A percentile compares a stretch with the other conserved stretches of the same genome.
Evolutionary conservation across 2,797 vertebrate species (phyloP).

Genomic region (Rhodeus uyekii): DNA sequence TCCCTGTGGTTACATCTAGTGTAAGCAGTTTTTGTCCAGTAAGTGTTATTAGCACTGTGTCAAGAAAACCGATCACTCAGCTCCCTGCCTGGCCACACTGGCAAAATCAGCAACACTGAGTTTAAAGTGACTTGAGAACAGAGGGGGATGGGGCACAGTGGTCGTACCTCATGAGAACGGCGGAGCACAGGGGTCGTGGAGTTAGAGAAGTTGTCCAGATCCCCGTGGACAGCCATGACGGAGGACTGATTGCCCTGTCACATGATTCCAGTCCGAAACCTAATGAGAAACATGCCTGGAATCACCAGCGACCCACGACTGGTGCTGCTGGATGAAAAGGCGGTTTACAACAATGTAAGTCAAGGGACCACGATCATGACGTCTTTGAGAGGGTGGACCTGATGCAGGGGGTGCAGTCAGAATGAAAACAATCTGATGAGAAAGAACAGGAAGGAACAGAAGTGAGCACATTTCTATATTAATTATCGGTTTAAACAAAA

Average conservation of each 20-base stretch:
- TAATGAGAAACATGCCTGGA: conserved; percentile 42
- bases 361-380: conserved; percentile 18
- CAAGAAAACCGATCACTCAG: conserved; percentile 55
- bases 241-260: conserved; percentile 20
- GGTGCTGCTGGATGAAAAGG: conserved; percentile 20
- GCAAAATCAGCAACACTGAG: conserved; percentile 22
- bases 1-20: conserved; percentile 50
- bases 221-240: conserved; percentile 27
- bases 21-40: conserved; percentile 55
- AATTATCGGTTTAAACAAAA: not conserved
- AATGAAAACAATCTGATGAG: too few species aligned
- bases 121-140: conserved; percentile 20
- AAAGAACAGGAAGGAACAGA: not conserved
- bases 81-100: conserved; percentile 43
- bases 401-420: not conserved
- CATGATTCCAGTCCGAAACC: conserved; percentile 5
- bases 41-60: conserved; percentile 61
- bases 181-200: conserved; percentile 7
- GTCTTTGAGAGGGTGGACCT: not conserved
- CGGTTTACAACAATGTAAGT: conserved; percentile 32
- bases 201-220: conserved; percentile 21
- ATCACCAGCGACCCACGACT: not conserved
- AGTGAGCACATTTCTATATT: not conserved
- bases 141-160: not conserved
- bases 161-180: not conserved